Base-by-base conservation (phyloP, 2,888 invertebrate genomes). In the Plebejus argus region DNA sequence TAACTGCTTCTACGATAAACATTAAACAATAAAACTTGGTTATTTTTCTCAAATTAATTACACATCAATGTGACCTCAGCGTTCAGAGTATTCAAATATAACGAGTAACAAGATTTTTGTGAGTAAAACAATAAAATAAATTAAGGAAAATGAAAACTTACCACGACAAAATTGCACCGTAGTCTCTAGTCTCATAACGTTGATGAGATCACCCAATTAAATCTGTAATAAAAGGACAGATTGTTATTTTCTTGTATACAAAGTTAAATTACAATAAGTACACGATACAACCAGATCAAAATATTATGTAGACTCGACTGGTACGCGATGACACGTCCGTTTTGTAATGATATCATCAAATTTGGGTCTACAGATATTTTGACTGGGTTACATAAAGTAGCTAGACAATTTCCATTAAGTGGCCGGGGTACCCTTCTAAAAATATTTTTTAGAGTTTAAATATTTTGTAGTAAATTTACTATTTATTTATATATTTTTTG, bases 41-140 rank as follows among this genome's bases (percentile, higher is more conserved):
- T 71, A 39, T 71, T 61, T n/a, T 71, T 71, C 35, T 45, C 71
- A n/a, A 35, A 45, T 39, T n/a, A 72, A 45, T 72, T 72, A 72
- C 23, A 20, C 39, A 20, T 72, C 45, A 72, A 72, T 39, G 45
- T 72, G 72, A 72, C 72, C 76, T 61, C 56, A 1, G 35, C 8
- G 58, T 76, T 76, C 56, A 10, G 35, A n/a, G 58, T 76, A 33
- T 58, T 58, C 6, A 56, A 58, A 76, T 56, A 39, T 58, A 49
- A 49, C 5, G 12, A 39, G 39, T 28, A 58, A 56, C 35, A 20
- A 35, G 20, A 61, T 71, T 20, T 70, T 8, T n/a, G 12, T 23
- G n/a, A n/a, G 20, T 20, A 71, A 20, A n/a, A 71, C 20, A n/a
- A 39, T 8, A 8, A 39, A 33, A 71, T 10, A 33, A 58, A n/a